Evolutionary conservation across 2,797 vertebrate genomes (phyloP).

Genomic region (Takifugu rubripes): DNA sequence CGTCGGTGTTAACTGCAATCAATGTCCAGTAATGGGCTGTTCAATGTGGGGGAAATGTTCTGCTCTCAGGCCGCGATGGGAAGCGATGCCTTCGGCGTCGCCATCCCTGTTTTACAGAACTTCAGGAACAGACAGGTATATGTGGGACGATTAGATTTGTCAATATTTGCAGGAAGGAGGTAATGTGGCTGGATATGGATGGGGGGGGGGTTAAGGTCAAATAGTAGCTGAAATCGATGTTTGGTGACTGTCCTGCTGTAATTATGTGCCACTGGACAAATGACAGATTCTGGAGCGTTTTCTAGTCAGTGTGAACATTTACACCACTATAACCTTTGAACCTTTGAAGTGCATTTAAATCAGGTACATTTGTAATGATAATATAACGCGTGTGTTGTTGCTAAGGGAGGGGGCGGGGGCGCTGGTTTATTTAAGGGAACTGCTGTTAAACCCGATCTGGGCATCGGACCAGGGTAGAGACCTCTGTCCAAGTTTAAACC

Average conservation of each 20-base stretch:
- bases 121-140: not conserved
- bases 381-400: not conserved
- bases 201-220: slow-evolving; percentile 22
- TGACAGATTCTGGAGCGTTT: too few relatives aligned
- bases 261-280: not conserved
- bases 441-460: slow-evolving; percentile 39
- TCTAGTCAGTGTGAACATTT: too few relatives aligned
- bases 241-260: slow-evolving; percentile 12
- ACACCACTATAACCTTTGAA: too few relatives aligned
- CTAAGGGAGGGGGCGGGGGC: too few relatives aligned
- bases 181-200: slow-evolving; percentile 7
- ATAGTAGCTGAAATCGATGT: slow-evolving; percentile 25
- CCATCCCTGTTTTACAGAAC: slow-evolving; percentile 25
- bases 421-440: slow-evolving; percentile 8
- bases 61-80: slow-evolving; percentile 28
- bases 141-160: slow-evolving; percentile 1
- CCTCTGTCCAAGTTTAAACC: slow-evolving; percentile 27
- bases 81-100: slow-evolving; percentile 25
- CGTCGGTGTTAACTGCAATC: slow-evolving; percentile 66
- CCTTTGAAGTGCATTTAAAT: too few relatives aligned
- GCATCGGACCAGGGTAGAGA: slow-evolving; percentile 27
- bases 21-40: slow-evolving; percentile 66
- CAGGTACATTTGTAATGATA: not conserved
- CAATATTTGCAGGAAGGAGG: slow-evolving; percentile 25
- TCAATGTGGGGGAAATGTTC: slow-evolving; percentile 53